These are phyloP conservation scores for Hipposideros larvatus DNA, from an alignment of 2,797 vertebrate genomes.

Conservation along the genomic window DNA sequence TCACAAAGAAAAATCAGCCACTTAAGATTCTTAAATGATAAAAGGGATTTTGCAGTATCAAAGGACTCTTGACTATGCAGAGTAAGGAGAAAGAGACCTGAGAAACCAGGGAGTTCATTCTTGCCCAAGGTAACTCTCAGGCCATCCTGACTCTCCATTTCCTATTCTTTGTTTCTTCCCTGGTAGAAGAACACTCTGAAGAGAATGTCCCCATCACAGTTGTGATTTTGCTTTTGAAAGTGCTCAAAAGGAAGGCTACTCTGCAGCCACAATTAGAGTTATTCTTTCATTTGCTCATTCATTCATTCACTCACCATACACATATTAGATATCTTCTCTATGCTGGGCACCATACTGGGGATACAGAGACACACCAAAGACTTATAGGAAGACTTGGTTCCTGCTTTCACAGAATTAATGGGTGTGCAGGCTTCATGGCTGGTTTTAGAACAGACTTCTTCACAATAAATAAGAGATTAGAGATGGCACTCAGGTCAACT, in stretches of 20 bases:
- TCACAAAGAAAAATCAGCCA: constrained; percentile 5
- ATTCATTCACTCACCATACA: background rate
- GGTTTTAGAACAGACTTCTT: background rate
- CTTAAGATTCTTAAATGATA: background rate
- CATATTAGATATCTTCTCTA: background rate
- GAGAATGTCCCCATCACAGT: background rate
- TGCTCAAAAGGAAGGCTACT: background rate
- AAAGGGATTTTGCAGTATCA: background rate
- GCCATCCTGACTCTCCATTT: background rate
- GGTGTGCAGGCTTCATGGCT: background rate
- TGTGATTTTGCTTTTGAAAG: constrained; percentile 20
- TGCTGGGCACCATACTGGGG: background rate
- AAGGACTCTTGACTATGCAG: background rate
- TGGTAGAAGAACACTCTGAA: background rate
- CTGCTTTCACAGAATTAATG: background rate
- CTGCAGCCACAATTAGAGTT: background rate
- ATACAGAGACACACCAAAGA: background rate
- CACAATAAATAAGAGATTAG: constrained; percentile 12
- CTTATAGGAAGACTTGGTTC: background rate
- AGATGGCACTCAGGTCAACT: background rate
- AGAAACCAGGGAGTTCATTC: background rate
- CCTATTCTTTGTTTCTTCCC: constrained; percentile 1
- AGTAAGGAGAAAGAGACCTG: background rate
- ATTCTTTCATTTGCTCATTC: background rate
- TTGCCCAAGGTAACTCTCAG: background rate